phyloP scores from a whole-genome alignment of 1,140 invertebrate species.

The Wiebesia pumilae region DNA sequence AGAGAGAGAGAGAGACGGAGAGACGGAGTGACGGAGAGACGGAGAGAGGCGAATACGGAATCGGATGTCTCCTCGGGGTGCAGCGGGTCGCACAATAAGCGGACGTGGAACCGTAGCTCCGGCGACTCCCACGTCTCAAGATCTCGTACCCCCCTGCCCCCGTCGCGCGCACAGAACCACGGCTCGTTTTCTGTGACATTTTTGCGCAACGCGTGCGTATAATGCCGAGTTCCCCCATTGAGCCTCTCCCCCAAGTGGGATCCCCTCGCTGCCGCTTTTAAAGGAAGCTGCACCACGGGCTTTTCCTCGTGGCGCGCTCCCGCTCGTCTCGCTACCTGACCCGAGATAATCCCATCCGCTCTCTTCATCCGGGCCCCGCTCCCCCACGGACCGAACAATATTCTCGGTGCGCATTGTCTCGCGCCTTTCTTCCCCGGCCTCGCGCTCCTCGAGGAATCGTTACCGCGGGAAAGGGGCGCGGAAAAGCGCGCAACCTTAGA shows the following conservation, averaged over 20 bases:
- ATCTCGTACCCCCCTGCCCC: background rate
- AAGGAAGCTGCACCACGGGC: background rate
- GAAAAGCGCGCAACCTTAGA: background rate
- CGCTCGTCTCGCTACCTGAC: conserved; percentile 18
- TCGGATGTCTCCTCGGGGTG: background rate
- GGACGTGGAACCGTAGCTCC: conserved; percentile 45
- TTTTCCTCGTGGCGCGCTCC: conserved; percentile 18
- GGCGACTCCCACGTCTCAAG: conserved; percentile 48
- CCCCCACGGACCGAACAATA: conserved; percentile 47
- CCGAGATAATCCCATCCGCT: conserved; percentile 33
- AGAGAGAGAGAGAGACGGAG: background rate
- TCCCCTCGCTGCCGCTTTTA: conserved; percentile 30
- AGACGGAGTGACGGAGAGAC: background rate
- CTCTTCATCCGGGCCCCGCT: conserved; percentile 15
- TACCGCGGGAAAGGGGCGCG: background rate
- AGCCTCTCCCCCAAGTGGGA: background rate
- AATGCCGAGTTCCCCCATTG: background rate
- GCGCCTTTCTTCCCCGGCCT: background rate
- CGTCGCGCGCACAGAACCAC: background rate
- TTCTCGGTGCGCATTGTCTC: conserved; percentile 8
- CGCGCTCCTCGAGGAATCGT: background rate
- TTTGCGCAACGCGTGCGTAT: conserved; percentile 1
- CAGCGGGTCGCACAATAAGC: conserved; percentile 15
- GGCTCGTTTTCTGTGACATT: background rate
- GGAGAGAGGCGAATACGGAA: background rate